Evolutionary conservation across 1,140 invertebrate genomes (phyloP).

Genomic region (Melanaphis sacchari): DNA sequence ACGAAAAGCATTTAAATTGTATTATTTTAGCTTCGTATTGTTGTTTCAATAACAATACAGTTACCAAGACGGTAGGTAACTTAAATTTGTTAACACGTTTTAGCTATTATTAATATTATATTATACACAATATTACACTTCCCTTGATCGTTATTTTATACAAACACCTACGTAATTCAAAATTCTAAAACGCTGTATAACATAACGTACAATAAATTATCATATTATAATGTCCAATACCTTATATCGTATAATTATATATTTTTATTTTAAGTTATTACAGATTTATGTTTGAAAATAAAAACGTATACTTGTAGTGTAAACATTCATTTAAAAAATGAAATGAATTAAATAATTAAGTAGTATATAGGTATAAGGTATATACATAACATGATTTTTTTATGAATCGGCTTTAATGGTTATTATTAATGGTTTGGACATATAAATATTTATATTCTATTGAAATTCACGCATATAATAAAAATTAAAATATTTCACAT

Average conservation of each 20-base stretch:
- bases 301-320: not conserved
- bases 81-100: conserved; percentile 9
- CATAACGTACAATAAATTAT: not conserved
- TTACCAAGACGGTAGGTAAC: not conserved
- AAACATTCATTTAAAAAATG: not conserved
- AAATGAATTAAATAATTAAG: too few species aligned
- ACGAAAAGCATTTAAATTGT: not conserved
- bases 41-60: not conserved
- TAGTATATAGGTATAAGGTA: too few species aligned
- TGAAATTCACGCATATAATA: not conserved
- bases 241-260: not conserved
- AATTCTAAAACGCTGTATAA: not conserved
- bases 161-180: not conserved
- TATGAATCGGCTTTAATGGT: not conserved
- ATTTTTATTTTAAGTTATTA: not conserved
- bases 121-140: conserved; percentile 10
- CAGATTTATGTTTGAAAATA: not conserved
- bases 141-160: not conserved
- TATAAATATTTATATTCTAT: not conserved
- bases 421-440: not conserved
- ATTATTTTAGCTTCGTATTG: conserved; percentile 5
- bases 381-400: too few species aligned
- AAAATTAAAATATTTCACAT: not conserved
- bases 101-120: conserved; percentile 1
- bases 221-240: not conserved